Conservation (phyloP, 2,888 invertebrate species). For the Lomographa bimaculata region DNA sequence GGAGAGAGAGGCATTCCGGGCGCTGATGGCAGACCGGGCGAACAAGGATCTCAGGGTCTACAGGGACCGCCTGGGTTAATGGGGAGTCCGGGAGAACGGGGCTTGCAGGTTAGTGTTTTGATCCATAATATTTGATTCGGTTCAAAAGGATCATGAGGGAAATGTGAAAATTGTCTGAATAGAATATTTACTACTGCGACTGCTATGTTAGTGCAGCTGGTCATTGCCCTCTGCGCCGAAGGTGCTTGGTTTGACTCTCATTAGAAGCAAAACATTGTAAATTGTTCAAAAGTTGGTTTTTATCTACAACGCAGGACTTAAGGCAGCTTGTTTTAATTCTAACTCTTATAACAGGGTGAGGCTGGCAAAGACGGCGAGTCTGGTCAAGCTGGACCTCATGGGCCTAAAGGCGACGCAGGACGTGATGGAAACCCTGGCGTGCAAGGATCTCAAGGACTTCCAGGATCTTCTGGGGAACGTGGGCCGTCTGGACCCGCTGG, state of each 20-base stretch:
- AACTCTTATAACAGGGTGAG: constrained; percentile 85
- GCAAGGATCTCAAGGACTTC: constrained; percentile 88
- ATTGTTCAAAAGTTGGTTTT: too few relatives aligned
- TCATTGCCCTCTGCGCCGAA: too few relatives aligned
- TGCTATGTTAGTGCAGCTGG: too few relatives aligned
- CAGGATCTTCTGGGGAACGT: constrained; percentile 89
- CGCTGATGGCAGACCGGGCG: constrained; percentile 93
- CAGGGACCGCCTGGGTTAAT: constrained; percentile 91
- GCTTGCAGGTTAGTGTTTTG: constrained; percentile 84
- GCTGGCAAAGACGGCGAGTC: constrained; percentile 91
- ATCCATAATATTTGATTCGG: too few relatives aligned
- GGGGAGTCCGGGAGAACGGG: constrained; percentile 91
- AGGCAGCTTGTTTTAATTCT: too few relatives aligned
- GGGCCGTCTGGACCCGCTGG: constrained; percentile 91
- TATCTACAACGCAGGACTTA: too few relatives aligned
- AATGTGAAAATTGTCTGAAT: too few relatives aligned
- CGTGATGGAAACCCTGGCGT: constrained; percentile 90
- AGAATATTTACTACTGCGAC: too few relatives aligned
- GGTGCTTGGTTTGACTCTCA: too few relatives aligned
- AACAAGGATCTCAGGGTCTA: constrained; percentile 90
- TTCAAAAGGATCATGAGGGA: too few relatives aligned
- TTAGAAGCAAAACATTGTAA: too few relatives aligned
- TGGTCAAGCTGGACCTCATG: constrained; percentile 89
- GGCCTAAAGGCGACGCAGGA: constrained; percentile 91
- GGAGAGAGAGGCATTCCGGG: constrained; percentile 91